These are phyloP conservation scores for Caenorhabditis sp. DNA, from an alignment of 2,888 invertebrate species.

Conservation along the genomic window DNA sequence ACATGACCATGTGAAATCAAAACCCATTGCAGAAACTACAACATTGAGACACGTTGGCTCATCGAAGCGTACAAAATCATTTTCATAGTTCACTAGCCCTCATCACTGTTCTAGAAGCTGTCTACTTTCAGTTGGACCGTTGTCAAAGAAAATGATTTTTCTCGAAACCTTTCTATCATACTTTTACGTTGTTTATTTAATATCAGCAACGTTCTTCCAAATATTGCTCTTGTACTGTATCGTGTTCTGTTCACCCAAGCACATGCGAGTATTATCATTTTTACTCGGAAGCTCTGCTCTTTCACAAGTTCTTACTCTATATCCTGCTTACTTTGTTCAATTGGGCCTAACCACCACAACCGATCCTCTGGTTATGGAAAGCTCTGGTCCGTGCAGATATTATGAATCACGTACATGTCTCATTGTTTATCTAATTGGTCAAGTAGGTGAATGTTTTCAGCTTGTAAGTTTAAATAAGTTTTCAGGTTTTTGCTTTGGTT, in stretches of 20 bases:
- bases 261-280: not conserved
- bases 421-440: not conserved
- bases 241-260: not conserved
- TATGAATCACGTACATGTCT: not conserved
- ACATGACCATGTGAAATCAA: no score
- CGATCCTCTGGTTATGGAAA: conserved; percentile 2
- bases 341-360: not conserved
- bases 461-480: not conserved
- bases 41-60: not conserved
- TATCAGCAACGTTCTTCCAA: conserved; percentile 2
- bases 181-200: not conserved
- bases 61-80: not conserved
- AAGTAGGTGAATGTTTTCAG: not conserved
- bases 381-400: not conserved
- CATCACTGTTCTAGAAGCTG: not conserved
- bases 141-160: not conserved
- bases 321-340: not conserved
- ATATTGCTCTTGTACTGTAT: not conserved
- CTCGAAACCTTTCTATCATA: not conserved
- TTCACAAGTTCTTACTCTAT: conserved; percentile 1
- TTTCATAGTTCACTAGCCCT: not conserved
- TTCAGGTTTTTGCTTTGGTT: not conserved
- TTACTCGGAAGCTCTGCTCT: not conserved
- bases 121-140: not conserved
- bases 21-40: not conserved